Base-by-base conservation (phyloP, 2,888 invertebrate species). In the Acanthosepion lycidas region DNA sequence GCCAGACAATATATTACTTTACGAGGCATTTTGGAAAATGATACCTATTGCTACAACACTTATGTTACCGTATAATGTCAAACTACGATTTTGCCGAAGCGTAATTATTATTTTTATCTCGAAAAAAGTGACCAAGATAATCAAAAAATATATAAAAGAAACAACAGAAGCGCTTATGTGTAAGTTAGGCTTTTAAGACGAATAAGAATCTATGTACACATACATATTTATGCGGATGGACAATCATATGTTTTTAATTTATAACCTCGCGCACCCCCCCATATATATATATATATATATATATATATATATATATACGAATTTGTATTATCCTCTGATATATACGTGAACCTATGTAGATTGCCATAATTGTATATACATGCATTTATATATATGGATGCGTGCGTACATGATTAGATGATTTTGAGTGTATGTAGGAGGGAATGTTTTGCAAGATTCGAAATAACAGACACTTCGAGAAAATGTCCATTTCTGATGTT, bases 301-400 rank as follows among this genome's bases (percentile, higher is more conserved):
- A 20, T 64, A 20, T 64, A 64, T 64, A 64, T 20, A 64, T 26
- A 20, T 20, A 64, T 18, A 59, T 59, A 20, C 0, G 23, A 18
- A 59, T 59, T 59, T 6, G 59, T 59, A 20, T 23, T 23, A 42
- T 42, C 42, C 3, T 42, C 42, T 1, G 42, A 78, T 78, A n/a
- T n/a, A n/a, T n/a, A 0, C 8, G 8, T n/a, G n/a, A 12, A 1
- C 0, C 1, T 28, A n/a, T 78, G 0, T n/a, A 28, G 6, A 28
- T 28, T 5, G n/a, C 3, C n/a, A n/a, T 28, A 78, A n/a, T 0
- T 28, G 8, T n/a, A 15, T n/a, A 9, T n/a, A 12, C 12, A 5
- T 26, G 28, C 18, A 18, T 20, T 15, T 0, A 20, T 5, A 20
- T n/a, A n/a, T 12, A 12, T 78, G 15, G 3, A 8, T 78, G n/a